Base-by-base conservation (phyloP, 2,888 invertebrate genomes). In the Agrochola lota region DNA sequence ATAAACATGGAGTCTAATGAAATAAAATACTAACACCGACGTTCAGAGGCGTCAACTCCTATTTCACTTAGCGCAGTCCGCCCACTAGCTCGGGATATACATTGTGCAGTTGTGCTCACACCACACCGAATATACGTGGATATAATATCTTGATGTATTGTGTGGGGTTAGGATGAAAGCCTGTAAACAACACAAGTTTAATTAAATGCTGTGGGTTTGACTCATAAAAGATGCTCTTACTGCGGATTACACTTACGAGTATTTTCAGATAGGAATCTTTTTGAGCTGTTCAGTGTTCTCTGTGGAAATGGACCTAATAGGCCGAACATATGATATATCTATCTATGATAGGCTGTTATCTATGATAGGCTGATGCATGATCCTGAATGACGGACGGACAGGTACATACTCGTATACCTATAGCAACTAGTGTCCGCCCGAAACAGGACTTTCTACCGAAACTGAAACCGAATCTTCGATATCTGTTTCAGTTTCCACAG, bases 1-100 rank as follows among this genome's bases (percentile, higher is more conserved):
- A 85, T 86, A 84, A 82, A 86, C 81, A 83, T 79, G 81, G 75
- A 85, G 81, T 76, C 81, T 84, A 88, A 89, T 84, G 85, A 89
- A 90, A 91, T 91, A 91, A 91, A 89, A 88, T 85, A 85, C 75
- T 79, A 79, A 77, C 71, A 63, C 74, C 68, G 67, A 79, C 84
- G 76, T 72, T 86, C 87, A 81, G 86, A 90, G 92, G 91, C 90
- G 88, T 90, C 90, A 91, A 90, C 90, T 91, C 88, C 90, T 86
- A 91, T 91, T 91, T 92, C 91, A 91, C 90, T 91, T 91, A 90
- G 79, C 80, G 78, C 70, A 59, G 87, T 85, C 90, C 91, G 90
- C 91, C 91, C 89, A 91, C 91, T 73, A 85, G 86, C 77, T 69
- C 69, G 80, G 46, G 78, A 75, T 67, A 72, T 75, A 87, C 83